phyloP scores from a whole-genome alignment of 2,888 invertebrate genomes.

The Parnassius apollo region DNA sequence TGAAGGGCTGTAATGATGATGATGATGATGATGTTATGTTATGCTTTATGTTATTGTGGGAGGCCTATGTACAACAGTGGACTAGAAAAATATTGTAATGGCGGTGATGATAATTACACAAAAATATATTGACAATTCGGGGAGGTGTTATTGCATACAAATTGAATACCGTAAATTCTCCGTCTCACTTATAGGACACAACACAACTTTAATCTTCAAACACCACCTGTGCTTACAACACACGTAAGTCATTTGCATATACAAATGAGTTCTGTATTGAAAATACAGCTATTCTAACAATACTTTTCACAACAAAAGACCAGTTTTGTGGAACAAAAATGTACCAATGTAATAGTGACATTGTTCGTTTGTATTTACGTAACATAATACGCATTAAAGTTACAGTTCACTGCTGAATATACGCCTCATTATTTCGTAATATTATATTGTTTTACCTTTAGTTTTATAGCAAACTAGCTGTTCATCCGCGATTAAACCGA shows the following conservation, averaged over 20 bases:
- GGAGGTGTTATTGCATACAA: neutral
- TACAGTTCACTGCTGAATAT: too few relatives aligned
- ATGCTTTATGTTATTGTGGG: neutral
- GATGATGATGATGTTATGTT: too few relatives aligned
- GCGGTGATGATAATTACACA: too few relatives aligned
- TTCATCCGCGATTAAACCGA: too few relatives aligned
- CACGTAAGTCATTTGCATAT: slow-evolving; percentile 19
- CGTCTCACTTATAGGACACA: slow-evolving; percentile 1
- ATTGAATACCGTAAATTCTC: slow-evolving; percentile 3
- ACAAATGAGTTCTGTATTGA: slow-evolving; percentile 11
- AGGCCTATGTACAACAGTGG: too few relatives aligned
- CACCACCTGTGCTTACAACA: slow-evolving; percentile 12
- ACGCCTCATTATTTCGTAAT: too few relatives aligned
- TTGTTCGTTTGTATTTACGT: too few relatives aligned
- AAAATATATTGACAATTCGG: too few relatives aligned
- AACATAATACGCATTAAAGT: too few relatives aligned
- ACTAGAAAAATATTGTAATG: neutral
- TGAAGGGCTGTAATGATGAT: too few relatives aligned
- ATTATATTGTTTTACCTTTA: too few relatives aligned
- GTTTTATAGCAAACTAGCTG: too few relatives aligned
- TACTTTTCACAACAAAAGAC: neutral
- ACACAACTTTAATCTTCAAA: slow-evolving; percentile 12
- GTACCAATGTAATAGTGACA: neutral
- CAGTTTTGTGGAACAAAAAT: neutral
- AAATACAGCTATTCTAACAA: neutral